A percentile compares a stretch with the other conserved stretches of the same genome.
These are phyloP conservation scores for Salticus scenicus DNA, from an alignment of 2,888 invertebrate genomes.

Conservation along the genomic window DNA sequence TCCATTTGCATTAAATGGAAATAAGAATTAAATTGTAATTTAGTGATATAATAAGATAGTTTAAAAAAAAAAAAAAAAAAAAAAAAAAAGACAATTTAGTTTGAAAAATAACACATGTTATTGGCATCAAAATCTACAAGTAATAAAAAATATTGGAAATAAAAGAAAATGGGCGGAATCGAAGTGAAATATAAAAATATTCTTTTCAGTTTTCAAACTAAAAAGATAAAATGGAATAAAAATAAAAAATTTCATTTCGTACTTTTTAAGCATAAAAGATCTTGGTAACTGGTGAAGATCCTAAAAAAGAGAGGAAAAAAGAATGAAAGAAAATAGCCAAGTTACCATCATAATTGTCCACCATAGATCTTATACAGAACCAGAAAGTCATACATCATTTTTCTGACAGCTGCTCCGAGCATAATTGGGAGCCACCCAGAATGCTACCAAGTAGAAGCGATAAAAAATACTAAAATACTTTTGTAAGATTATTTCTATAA, in stretches of 20 bases:
- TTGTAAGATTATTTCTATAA: too few species aligned
- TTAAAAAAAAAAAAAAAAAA: too few species aligned
- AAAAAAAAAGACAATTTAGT: too few species aligned
- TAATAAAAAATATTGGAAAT: neutral
- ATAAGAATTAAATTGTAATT: too few species aligned
- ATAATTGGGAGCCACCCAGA: constrained; percentile 65
- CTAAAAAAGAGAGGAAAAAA: neutral
- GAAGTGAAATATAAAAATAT: neutral
- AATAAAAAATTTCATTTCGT: neutral
- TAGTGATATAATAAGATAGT: too few species aligned
- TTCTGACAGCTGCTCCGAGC: constrained; percentile 57
- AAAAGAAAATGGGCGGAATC: neutral
- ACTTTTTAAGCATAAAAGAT: neutral
- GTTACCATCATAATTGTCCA: neutral
- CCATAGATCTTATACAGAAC: neutral
- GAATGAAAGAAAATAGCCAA: neutral
- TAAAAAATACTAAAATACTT: too few species aligned
- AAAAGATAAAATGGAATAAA: neutral
- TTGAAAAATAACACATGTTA: neutral
- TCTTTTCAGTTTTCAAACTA: too few species aligned
- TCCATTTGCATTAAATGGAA: too few species aligned
- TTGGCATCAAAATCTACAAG: neutral
- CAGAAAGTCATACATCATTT: constrained; percentile 51
- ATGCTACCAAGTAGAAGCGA: neutral
- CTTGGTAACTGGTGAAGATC: neutral